A percentile compares a stretch with the other conserved stretches of the same genome.
These are phyloP conservation scores for Sinonovacula constricta DNA, from an alignment of 1,140 invertebrate genomes.

Conservation along the genomic window DNA sequence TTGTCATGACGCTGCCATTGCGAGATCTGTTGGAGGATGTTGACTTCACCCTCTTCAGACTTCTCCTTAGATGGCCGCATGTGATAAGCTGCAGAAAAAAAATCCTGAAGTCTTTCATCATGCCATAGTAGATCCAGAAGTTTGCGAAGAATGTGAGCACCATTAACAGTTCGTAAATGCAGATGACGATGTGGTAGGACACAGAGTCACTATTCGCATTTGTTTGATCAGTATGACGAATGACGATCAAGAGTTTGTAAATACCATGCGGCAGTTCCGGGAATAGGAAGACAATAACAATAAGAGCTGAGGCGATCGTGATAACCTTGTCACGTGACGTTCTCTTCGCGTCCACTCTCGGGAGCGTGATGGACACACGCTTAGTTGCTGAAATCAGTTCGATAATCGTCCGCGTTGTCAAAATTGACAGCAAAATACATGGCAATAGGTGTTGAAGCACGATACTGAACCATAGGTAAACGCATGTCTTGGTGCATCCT, in stretches of 20 bases:
- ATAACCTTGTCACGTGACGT: slow-evolving; percentile 19
- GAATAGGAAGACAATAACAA: slow-evolving; percentile 38
- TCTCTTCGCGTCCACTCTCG: neutral
- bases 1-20: neutral
- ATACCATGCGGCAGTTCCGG: slow-evolving; percentile 39
- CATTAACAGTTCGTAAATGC: slow-evolving; percentile 20
- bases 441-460: slow-evolving; percentile 29
- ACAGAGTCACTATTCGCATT: neutral
- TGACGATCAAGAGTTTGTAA: slow-evolving; percentile 18
- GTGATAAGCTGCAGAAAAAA: slow-evolving; percentile 11
- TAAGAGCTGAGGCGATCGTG: slow-evolving; percentile 23
- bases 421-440: slow-evolving; percentile 12
- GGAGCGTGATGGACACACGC: slow-evolving; percentile 10
- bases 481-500: slow-evolving; percentile 28
- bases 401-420: slow-evolving; percentile 12
- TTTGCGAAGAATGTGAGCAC: slow-evolving; percentile 23
- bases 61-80: neutral
- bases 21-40: slow-evolving; percentile 14
- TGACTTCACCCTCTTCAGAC: neutral
- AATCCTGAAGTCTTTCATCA: slow-evolving; percentile 42
- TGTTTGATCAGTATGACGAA: too few relatives aligned
- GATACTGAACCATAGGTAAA: slow-evolving; percentile 43
- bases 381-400: neutral
- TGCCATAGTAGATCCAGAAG: slow-evolving; percentile 47
- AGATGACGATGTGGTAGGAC: slow-evolving; percentile 6